Evolutionary conservation across 2,797 vertebrate species (phyloP).

Genomic region (Pyrocephalus nanus): DNA sequence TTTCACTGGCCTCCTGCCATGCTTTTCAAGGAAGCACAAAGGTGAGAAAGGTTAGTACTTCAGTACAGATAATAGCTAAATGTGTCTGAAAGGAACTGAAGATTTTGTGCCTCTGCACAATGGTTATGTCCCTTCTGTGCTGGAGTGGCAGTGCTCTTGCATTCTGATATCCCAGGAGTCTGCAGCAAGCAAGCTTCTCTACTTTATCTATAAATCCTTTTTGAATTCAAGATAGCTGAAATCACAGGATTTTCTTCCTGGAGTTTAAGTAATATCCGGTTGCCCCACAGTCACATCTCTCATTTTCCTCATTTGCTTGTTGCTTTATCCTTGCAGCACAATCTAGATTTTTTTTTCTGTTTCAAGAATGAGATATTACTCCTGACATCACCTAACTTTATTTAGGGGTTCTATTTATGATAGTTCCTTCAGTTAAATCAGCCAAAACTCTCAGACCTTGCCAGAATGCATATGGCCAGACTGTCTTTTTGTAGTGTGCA

Average conservation of each 20-base stretch:
- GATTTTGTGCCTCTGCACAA: constrained; percentile 40
- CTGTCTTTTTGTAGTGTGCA: neutral
- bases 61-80: constrained; percentile 37
- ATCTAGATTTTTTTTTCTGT: neutral
- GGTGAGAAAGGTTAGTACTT: constrained; percentile 56
- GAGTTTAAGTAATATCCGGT: neutral
- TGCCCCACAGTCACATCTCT: neutral
- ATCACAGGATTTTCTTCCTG: constrained; percentile 26
- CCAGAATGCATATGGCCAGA: neutral
- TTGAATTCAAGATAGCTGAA: constrained; percentile 2
- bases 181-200: neutral
- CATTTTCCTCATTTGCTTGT: neutral
- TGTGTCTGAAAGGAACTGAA: constrained; percentile 28
- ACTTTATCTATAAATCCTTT: constrained; percentile 36
- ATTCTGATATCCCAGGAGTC: neutral
- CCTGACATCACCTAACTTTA: neutral
- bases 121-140: neutral
- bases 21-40: constrained; percentile 37
- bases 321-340: neutral
- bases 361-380: neutral
- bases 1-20: constrained; percentile 1
- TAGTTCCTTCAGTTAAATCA: neutral
- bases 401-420: neutral
- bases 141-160: neutral
- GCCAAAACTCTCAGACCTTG: neutral